Base-by-base conservation (phyloP, 2,113 vertebrate genomes). In the Callopanchax toddi region DNA sequence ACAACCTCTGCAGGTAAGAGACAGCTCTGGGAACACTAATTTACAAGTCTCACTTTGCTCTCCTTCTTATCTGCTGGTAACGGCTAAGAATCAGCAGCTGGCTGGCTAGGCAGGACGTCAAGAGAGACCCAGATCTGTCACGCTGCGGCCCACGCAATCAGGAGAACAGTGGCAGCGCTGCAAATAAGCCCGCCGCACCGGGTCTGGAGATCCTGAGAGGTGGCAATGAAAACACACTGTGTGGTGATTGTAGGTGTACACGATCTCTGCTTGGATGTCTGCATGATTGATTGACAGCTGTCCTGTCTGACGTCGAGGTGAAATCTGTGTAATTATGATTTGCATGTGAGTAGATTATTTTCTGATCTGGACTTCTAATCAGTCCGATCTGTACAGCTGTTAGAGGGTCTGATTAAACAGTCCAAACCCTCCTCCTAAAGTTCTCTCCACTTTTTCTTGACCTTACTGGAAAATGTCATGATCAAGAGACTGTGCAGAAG, bases 61-160 rank as follows among this genome's bases (percentile, higher is more conserved):
- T 67, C 64, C 72, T 61, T n/a, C 58, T 73, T 58, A 71, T 72
- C 44, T 67, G 78, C 58, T 23, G 26, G 29, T 68, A 64, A 68
- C 49, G 80, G 71, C 64, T 52, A 39, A 76, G 67, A 64, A 74
- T 75, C 75, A 58, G 74, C 60, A 37, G 65, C 49, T 25, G 26
- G 57, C 60, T 23, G 51, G 73, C 74, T 74, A 74, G 67, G 75
- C 17, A 26, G 54, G 71, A 23, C 62, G 44, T 89, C 83, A 86
- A 29, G n/a, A 63, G 53, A 83, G 79, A 86, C 82, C 85, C 79
- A 87, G 82, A 85, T 85, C 76, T 89, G 84, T 86, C 83, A 87
- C 15, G 17, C 43, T 11, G 62, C 17, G 61, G 81, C 82, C 73
- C 71, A 83, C 80, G 46, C 69, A 66, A 62, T 55, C 40, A 3